Base-by-base conservation (phyloP, 35 echinoderm and acorn worm species). In the Diadema setosum region DNA sequence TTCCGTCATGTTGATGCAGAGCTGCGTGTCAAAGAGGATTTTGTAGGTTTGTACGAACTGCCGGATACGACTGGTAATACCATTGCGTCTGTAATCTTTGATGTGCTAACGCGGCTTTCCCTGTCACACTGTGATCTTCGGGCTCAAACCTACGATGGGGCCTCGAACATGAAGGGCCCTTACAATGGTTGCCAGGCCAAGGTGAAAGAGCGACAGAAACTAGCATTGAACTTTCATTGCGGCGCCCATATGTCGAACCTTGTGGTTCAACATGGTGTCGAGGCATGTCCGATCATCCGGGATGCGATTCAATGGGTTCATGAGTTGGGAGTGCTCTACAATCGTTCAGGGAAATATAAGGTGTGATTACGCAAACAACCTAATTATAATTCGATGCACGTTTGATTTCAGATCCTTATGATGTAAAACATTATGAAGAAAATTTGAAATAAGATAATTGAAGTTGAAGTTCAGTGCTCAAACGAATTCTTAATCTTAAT, bases 61-160 rank as follows among this genome's bases (percentile, higher is more conserved):
- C 29, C 46, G 33, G 44, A 12, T 41, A 90, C 93, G 44, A 65
- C 82, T 58, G 87, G 70, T 21, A 30, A 85, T 40, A 12, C 12
- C 5, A 65, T 65, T 18, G 27, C 60, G 60, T 31, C 27, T 11
- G 35, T 65, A 33, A 15, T 80, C 17, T 7, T 65, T 30, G 49
- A 84, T 75, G 65, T 85, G 16, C 32, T 94, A 41, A 39, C 80
- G 6, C 59, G 80, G 6, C 20, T 58, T 5, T 61, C 81, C 29
- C 49, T 95, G 65, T 83, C 88, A 26, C 60, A 86, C 17, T 55
- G 55, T 16, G 65, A 86, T 45, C 56, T 86, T 5, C 58, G 93
- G 52, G 87, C 82, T 9, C 88, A 95, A 58, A 91, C 93, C 20
- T 95, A 95, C 58, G 88, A 85, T 31, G 93, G 83, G 0, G 92